Evolutionary conservation across 1,140 invertebrate species (phyloP).

Genomic region (Musca vetustissima): DNA sequence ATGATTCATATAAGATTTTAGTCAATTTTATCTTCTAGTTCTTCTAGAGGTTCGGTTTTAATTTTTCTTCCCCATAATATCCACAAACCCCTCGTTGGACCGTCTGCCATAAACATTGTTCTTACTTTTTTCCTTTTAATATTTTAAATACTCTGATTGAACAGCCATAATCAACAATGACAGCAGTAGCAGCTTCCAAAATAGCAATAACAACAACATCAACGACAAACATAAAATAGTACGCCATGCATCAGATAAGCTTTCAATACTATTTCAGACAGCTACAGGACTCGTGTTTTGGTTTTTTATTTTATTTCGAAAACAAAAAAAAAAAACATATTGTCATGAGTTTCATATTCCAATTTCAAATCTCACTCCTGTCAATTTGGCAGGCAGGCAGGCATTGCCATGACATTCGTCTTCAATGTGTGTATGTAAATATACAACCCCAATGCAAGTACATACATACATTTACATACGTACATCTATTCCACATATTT

Average conservation of each 20-base stretch:
- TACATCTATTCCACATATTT: background rate
- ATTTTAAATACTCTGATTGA: constrained; percentile 4
- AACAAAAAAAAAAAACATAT: too few relatives aligned
- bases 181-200: background rate
- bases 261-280: background rate
- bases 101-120: background rate
- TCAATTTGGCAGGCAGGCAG: too few relatives aligned
- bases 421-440: background rate
- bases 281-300: too few relatives aligned
- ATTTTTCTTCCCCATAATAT: too few relatives aligned
- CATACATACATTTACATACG: too few relatives aligned
- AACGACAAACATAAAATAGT: background rate
- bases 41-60: too few relatives aligned
- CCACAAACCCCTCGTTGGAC: background rate
- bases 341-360: background rate
- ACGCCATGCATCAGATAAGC: constrained; percentile 11
- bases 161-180: background rate
- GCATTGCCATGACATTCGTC: constrained; percentile 6
- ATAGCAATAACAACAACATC: background rate
- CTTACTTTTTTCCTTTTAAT: background rate
- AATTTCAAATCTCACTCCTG: too few relatives aligned
- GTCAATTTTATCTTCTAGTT: too few relatives aligned
- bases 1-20: too few relatives aligned
- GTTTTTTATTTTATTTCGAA: background rate
- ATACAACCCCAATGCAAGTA: too few relatives aligned